These are phyloP conservation scores for Euleptes europaea DNA, from an alignment of 2,113 vertebrate genomes.

Conservation along the genomic window DNA sequence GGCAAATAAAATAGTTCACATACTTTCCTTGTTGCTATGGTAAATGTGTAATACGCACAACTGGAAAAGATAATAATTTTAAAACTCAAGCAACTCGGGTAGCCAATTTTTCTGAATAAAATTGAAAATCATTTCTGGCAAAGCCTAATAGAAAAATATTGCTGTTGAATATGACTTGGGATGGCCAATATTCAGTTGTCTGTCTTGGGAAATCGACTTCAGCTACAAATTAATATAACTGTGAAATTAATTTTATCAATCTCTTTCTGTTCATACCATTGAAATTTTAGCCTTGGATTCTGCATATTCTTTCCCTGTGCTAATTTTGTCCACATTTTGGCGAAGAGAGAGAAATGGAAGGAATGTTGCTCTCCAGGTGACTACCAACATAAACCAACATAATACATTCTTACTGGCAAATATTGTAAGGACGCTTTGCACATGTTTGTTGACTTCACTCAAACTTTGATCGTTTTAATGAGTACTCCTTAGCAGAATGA, in stretches of 20 bases:
- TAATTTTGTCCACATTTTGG: neutral
- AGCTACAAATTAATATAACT: neutral
- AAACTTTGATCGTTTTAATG: no score
- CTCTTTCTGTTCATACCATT: neutral
- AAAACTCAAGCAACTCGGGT: neutral
- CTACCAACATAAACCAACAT: neutral
- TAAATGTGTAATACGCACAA: neutral
- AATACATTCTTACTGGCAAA: no score
- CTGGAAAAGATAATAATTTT: conserved; percentile 1
- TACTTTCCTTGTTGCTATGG: neutral
- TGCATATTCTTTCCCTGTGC: neutral
- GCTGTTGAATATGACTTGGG: neutral
- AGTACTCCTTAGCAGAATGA: no score
- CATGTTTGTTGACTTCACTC: no score
- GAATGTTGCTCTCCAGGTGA: neutral
- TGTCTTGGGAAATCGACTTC: neutral
- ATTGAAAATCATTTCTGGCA: neutral
- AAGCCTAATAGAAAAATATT: neutral
- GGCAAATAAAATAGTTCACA: neutral
- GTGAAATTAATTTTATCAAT: neutral
- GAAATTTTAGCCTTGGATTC: neutral
- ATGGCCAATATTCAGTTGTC: neutral
- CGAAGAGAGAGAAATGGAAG: neutral
- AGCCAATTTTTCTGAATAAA: neutral
- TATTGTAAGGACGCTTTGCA: no score